Evolutionary conservation across 2,113 vertebrate genomes (phyloP), one percentile per base, ranked within the genome.

Genomic region (Trogon melanurus): DNA sequence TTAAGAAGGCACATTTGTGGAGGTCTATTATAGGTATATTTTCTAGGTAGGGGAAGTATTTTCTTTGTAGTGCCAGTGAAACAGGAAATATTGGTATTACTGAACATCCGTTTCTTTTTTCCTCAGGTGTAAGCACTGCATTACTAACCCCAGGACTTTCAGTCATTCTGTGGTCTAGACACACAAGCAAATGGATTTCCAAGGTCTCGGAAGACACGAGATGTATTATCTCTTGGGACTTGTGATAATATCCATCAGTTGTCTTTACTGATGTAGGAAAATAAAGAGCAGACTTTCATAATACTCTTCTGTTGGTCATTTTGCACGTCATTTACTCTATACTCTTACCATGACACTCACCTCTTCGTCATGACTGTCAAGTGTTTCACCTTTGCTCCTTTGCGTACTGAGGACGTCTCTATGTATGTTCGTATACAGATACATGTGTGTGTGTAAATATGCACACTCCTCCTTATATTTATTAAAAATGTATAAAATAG

Each of bases 321-420:
- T 64, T 51, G 30, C 13, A 15, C 17, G 48, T 53, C 61, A 53
- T 78, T 30, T 54, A 27, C 20, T 48, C 30, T 27, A 1, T 34
- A 32, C 30, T 51, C 26, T 50, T 76, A 14, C n/a, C 10, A 14
- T 62, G 34, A 4, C 23, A 12, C 30, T 85, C 65, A 15, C 9
- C 36, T 85, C 32, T 53, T 73, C 18, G 11, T 36, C 51, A 27
- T 0, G 2, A 3, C 47, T 60, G 7, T 26, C 44, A 13, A 36
- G 44, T 22, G 32, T 44, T 78, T 75, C 45, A 53, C 27, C 30
- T 75, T 69, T 80, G 16, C 12, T 12, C 32, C 23, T 67, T 47
- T 2, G 0, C 19, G 2, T 14, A 4, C 5, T 2, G 5, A 26
- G n/a, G 11, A 16, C 7, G 45, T 26, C 38, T 5, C 1, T 29